A percentile compares a stretch with the other conserved stretches of the same genome.
Evolutionary conservation across 2,797 vertebrate species (phyloP).

Genomic region (Anguilla obscura): DNA sequence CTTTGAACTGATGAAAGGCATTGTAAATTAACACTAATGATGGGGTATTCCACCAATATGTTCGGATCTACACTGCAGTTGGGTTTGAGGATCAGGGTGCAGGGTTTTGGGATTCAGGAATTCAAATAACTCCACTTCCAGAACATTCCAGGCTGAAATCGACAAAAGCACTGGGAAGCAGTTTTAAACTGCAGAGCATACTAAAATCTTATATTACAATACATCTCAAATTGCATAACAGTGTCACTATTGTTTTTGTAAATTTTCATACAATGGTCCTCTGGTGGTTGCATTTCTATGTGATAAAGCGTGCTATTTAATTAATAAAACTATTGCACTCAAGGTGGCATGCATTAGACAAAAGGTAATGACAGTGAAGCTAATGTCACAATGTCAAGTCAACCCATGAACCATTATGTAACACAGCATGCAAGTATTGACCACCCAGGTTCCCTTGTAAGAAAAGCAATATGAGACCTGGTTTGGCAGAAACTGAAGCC

Average conservation of each 20-base stretch:
- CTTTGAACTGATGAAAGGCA: background rate
- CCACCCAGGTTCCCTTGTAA: background rate
- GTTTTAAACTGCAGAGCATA: background rate
- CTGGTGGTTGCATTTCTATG: background rate
- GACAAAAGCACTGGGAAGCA: background rate
- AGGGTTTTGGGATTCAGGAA: background rate
- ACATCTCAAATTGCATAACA: background rate
- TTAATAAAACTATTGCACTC: background rate
- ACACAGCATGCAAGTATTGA: background rate
- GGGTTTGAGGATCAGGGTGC: background rate
- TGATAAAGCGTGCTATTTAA: background rate
- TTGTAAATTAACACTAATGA: background rate
- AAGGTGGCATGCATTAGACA: background rate
- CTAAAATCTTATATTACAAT: background rate
- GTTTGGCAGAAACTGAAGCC: background rate
- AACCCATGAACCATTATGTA: background rate
- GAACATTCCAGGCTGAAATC: background rate
- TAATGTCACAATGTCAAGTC: background rate
- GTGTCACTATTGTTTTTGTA: background rate
- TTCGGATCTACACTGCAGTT: background rate
- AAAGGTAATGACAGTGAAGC: background rate
- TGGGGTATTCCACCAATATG: background rate
- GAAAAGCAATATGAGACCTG: conserved; percentile 5
- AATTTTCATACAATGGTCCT: background rate
- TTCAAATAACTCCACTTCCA: background rate